These are phyloP conservation scores for Pyrrhia umbra DNA, from an alignment of 2,888 invertebrate species.

Conservation along the genomic window DNA sequence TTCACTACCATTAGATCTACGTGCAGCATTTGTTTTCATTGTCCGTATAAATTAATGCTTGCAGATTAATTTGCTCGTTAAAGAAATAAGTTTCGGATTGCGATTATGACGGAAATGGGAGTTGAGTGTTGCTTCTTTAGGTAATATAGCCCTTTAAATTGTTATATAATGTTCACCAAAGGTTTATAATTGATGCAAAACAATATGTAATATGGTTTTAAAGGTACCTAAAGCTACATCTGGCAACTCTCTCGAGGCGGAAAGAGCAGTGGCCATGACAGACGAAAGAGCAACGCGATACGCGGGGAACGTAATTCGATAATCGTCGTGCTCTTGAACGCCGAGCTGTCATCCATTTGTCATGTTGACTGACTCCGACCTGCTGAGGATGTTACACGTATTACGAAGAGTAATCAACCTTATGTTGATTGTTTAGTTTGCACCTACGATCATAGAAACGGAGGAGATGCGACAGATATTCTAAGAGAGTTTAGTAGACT, in stretches of 20 bases:
- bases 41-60: too few species aligned
- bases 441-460: slow-evolving; percentile 40
- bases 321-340: slow-evolving; percentile 88
- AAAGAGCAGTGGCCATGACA: slow-evolving; percentile 86
- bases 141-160: too few species aligned
- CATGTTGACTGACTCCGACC: slow-evolving; percentile 72
- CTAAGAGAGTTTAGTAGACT: not conserved
- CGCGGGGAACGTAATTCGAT: slow-evolving; percentile 87
- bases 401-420: slow-evolving; percentile 50
- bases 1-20: too few species aligned
- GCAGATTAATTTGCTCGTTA: too few species aligned
- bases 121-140: too few species aligned
- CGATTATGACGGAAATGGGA: too few species aligned
- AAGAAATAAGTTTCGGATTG: too few species aligned
- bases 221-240: slow-evolving; percentile 6
- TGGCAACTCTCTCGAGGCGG: slow-evolving; percentile 68
- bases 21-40: too few species aligned
- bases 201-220: too few species aligned
- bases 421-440: slow-evolving; percentile 29
- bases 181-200: too few species aligned
- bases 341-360: slow-evolving; percentile 80
- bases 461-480: not conserved
- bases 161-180: too few species aligned
- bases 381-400: slow-evolving; percentile 58
- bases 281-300: slow-evolving; percentile 85